Conservation (phyloP, 2,888 invertebrate species). For the Erannis defoliaria region DNA sequence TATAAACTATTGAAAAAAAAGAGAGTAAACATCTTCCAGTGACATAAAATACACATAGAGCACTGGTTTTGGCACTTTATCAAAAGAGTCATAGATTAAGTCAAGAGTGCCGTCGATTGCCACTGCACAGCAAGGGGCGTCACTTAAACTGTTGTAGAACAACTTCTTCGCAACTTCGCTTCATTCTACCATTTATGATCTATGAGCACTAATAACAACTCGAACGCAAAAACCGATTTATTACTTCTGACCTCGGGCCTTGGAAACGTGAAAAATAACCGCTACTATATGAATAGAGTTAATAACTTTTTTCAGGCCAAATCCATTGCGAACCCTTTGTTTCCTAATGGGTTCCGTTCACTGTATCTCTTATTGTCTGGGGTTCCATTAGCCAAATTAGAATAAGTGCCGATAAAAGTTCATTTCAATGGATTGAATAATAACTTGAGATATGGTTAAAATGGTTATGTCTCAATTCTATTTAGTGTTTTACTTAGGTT, state of each 20-base stretch:
- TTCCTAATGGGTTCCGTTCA: conserved; percentile 44
- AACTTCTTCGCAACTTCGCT: conserved; percentile 49
- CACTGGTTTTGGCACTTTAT: conserved; percentile 24
- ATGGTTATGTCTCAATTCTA: neutral
- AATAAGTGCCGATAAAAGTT: conserved; percentile 40
- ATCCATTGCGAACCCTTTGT: conserved; percentile 47
- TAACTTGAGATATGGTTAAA: conserved; percentile 21
- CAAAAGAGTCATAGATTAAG: conserved; percentile 31
- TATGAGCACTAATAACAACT: conserved; percentile 47
- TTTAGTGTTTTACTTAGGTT: neutral
- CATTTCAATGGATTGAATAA: conserved; percentile 37
- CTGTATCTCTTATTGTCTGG: conserved; percentile 44
- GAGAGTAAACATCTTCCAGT: no score
- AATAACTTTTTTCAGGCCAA: conserved; percentile 44
- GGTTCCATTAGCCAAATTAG: conserved; percentile 43
- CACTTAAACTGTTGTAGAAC: conserved; percentile 33
- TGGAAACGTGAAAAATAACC: conserved; percentile 39
- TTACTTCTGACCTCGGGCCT: conserved; percentile 38
- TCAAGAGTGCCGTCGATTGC: conserved; percentile 31
- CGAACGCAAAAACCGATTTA: conserved; percentile 39
- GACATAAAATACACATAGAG: neutral
- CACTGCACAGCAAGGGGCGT: conserved; percentile 26
- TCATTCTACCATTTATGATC: conserved; percentile 49
- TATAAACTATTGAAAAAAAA: no score
- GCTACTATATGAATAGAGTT: conserved; percentile 38